Base-by-base conservation (phyloP, 2,888 invertebrate genomes). In the Acrobasis repandana region DNA sequence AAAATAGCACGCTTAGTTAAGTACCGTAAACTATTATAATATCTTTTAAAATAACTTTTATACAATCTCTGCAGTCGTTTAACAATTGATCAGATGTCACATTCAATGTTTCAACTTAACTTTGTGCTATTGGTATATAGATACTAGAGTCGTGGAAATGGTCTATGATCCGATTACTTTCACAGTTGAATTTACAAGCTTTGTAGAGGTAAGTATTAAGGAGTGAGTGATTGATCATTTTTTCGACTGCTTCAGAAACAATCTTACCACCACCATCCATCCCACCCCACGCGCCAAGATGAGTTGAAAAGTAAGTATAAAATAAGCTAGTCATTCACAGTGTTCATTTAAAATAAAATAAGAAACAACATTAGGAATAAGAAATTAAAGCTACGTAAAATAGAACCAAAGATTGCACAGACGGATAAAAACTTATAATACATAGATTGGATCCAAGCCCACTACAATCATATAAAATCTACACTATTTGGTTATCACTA, bases 341-440 rank as follows among this genome's bases (percentile, higher is more conserved):
- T 14, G 47, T 34, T 48, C 11, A 47, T 49, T 36, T 58, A 62
- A 38, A 50, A 57, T 61, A 47, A 11, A 34, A 51, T 34, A 36
- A 58, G 49, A 56, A 60, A 61, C 52, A 61, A 60, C 63, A 50
- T 60, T 58, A 61, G 28, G 18, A 63, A 60, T 48, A 60, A 52
- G 34, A 61, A 60, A 15, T 60, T 54, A 61, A 64, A 65, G 48
- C 36, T 56, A 59, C 59, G 46, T 43, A 51, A 51, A 58, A 62
- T 60, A 67, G 65, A 62, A 67, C 62, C 65, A 61, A 65, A 58
- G 43, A 70, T 70, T 70, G 70, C 70, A 70, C 68, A 65, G 62
- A 54, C 36, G 28, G 56, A 62, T 59, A 63, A 56, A 20, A 63
- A 62, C 61, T 63, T 64, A 64, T 28, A 62, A 38, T 50, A 51